phyloP scores from a whole-genome alignment of 1,140 invertebrate species.

The Choristoneura fumiferana region DNA sequence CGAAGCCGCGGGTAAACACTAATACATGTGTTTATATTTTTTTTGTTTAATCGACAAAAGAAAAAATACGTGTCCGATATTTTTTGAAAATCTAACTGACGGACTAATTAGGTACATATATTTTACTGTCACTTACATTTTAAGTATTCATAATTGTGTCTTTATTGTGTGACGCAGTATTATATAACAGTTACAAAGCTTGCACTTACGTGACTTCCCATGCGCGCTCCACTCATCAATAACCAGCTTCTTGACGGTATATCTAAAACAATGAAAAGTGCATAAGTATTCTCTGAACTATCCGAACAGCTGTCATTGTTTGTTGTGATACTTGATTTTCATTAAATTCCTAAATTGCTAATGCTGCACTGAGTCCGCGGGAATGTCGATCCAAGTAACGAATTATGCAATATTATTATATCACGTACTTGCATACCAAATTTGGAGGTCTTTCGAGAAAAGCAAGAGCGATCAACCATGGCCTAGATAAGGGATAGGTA shows the following conservation, averaged over 20 bases:
- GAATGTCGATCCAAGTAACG: slow-evolving; percentile 1
- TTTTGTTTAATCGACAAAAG: too few species aligned
- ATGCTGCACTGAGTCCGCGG: slow-evolving; percentile 4
- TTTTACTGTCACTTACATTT: neutral
- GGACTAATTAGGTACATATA: too few species aligned
- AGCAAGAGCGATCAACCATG: neutral
- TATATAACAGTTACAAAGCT: slow-evolving; percentile 11
- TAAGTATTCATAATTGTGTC: neutral
- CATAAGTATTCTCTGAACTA: neutral
- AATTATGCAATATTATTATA: neutral
- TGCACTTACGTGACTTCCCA: neutral
- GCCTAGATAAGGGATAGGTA: neutral
- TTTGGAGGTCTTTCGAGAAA: too few species aligned
- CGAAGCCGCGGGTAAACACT: too few species aligned
- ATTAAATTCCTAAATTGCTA: neutral
- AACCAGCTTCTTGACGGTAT: neutral
- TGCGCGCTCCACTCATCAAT: neutral
- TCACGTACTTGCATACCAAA: neutral
- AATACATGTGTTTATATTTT: too few species aligned
- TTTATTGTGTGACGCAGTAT: neutral
- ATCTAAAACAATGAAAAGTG: slow-evolving; percentile 1
- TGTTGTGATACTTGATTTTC: neutral
- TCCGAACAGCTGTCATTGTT: neutral
- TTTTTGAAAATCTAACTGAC: too few species aligned
- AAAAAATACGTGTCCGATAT: neutral